A percentile compares a stretch with the other conserved stretches of the same genome.
phyloP scores from a whole-genome alignment of 1,140 invertebrate genomes.

The Pinna nobilis region DNA sequence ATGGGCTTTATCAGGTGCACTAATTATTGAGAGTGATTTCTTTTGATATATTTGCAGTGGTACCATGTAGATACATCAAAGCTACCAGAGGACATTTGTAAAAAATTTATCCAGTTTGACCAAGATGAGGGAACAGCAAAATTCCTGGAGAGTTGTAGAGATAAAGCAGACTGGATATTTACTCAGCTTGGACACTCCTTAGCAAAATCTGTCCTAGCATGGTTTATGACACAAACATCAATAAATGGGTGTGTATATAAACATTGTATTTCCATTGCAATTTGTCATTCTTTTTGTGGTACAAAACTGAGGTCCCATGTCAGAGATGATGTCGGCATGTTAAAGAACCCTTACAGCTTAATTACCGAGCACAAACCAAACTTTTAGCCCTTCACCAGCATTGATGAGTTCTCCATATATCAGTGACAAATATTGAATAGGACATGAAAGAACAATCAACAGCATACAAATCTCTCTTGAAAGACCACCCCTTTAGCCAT shows the following conservation, averaged over 20 bases:
- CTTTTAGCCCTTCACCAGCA: too few species aligned
- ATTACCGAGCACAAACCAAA: too few species aligned
- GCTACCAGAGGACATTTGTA: slow-evolving; percentile 51
- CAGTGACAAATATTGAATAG: not conserved
- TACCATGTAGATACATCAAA: slow-evolving; percentile 54
- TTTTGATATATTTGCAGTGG: slow-evolving; percentile 58
- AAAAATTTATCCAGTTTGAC: slow-evolving; percentile 79
- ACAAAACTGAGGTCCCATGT: too few species aligned
- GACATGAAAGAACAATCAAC: too few species aligned
- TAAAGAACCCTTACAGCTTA: too few species aligned
- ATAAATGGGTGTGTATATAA: slow-evolving; percentile 85
- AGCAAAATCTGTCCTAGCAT: slow-evolving; percentile 81
- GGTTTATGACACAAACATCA: slow-evolving; percentile 88
- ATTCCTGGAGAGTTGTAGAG: slow-evolving; percentile 83
- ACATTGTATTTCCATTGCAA: not conserved
- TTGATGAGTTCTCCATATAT: not conserved
- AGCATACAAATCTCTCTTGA: too few species aligned
- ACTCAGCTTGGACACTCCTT: slow-evolving; percentile 86
- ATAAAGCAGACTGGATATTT: slow-evolving; percentile 85
- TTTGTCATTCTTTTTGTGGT: not conserved
- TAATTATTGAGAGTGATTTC: not conserved
- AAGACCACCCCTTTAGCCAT: too few species aligned
- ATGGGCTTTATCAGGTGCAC: not conserved
- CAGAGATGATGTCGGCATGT: too few species aligned
- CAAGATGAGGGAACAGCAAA: slow-evolving; percentile 83